Conservation (phyloP, 2,888 invertebrate species). For the Sepiola atlantica region DNA sequence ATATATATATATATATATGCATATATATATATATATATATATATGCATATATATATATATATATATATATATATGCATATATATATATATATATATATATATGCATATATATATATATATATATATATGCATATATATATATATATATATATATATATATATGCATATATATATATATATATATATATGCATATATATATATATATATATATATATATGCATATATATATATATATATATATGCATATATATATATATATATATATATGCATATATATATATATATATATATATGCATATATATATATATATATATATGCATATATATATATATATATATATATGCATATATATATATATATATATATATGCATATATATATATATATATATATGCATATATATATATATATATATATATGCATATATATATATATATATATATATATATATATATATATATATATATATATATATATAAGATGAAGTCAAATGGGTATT, state of each 20-base stretch:
- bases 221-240: background rate
- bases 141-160: background rate
- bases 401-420: background rate
- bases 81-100: background rate
- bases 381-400: background rate
- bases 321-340: too few species aligned
- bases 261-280: too few species aligned
- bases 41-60: background rate
- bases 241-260: background rate
- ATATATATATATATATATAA: background rate
- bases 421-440: background rate
- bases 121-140: background rate
- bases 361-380: background rate
- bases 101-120: background rate
- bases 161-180: background rate
- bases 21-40: background rate
- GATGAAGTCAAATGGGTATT: too few species aligned
- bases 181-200: background rate
- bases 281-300: too few species aligned
- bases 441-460: background rate
- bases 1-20: background rate
- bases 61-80: background rate
- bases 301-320: too few species aligned
- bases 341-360: too few species aligned
- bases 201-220: background rate